Evolutionary conservation across 2,888 invertebrate genomes (phyloP), one percentile per base, ranked within the genome.

Genomic region (Caenorhabditis angaria): DNA sequence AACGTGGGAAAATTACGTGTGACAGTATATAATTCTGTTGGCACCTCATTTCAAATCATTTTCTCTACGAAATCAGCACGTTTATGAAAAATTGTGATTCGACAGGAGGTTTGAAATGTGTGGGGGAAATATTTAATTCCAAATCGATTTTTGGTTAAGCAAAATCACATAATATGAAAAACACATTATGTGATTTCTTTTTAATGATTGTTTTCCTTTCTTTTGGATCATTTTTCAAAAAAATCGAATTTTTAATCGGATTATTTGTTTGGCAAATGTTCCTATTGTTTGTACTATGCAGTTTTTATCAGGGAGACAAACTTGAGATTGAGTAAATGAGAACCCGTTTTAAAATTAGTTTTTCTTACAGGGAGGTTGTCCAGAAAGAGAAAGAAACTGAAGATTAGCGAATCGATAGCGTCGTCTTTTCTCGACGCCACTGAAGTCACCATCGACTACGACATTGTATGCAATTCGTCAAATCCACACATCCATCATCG

Each of bases 381-480:
- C 66, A 82, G 80, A 78, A 86, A 86, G 76, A 82, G 86, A 76
- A 87, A 86, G 83, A 86, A 86, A 83, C 85, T 87, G 86, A 86
- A 86, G 86, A 66, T 71, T 68, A 59, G 64, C 57, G 68, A 63
- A 56, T 71, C 75, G 64, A 72, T 72, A 75, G 74, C 73, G 74
- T 73, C 74, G 66, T 71, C 60, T 62, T 25, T 70, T 69, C 62
- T 77, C 68, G 70, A 72, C 70, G 70, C 77, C 69, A 58, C 57
- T 68, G 58, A 58, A 69, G 56, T 29, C 56, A 67, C 54, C 32
- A 70, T 68, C 69, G 67, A 59, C 55, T 70, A 65, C 66, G 67
- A 70, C 55, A 65, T 51, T 66, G 78, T 70, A 73, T 78, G 78
- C 78, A 58, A 70, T 73, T 69, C 69, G 51, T 59, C 70, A 75